phyloP scores from a whole-genome alignment of 2,113 vertebrate species.

The Lepus timidus region DNA sequence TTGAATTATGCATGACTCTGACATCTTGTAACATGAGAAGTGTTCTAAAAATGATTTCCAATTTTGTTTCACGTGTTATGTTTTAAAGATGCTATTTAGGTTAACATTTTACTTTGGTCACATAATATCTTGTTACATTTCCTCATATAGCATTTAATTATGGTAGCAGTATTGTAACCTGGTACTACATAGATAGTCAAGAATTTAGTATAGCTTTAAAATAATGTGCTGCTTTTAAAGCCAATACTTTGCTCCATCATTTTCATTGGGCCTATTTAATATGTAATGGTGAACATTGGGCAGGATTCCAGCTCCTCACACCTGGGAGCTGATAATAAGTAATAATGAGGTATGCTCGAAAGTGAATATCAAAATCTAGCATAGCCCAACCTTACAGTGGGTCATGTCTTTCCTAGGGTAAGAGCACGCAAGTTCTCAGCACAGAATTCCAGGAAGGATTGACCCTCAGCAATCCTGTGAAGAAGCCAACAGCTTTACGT shows the following conservation, averaged over 20 bases:
- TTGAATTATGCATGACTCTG: conserved; percentile 80
- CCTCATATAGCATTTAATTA: conserved; percentile 46
- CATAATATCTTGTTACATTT: conserved; percentile 63
- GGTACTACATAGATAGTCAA: background rate
- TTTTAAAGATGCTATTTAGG: conserved; percentile 67
- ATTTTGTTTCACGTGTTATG: conserved; percentile 64
- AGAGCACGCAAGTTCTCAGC: conserved; percentile 20
- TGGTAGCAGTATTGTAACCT: background rate
- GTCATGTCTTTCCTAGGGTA: background rate
- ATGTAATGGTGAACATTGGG: conserved; percentile 13
- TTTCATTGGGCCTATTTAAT: conserved; percentile 30
- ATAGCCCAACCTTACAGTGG: background rate
- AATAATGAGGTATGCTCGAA: background rate
- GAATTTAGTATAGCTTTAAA: conserved; percentile 27
- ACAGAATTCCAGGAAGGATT: background rate
- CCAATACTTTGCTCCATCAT: background rate
- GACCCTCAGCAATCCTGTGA: background rate
- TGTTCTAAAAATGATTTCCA: conserved; percentile 74
- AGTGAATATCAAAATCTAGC: conserved; percentile 50
- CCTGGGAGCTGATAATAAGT: conserved; percentile 12
- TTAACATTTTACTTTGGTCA: conserved; percentile 66
- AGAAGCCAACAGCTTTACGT: background rate
- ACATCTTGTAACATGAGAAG: conserved; percentile 70
- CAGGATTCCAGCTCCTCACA: conserved; percentile 32
- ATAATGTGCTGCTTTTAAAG: conserved; percentile 56